A percentile compares a stretch with the other conserved stretches of the same genome.
These are phyloP conservation scores for Cynaeus angustus DNA, from an alignment of 2,888 invertebrate species.

Conservation along the genomic window DNA sequence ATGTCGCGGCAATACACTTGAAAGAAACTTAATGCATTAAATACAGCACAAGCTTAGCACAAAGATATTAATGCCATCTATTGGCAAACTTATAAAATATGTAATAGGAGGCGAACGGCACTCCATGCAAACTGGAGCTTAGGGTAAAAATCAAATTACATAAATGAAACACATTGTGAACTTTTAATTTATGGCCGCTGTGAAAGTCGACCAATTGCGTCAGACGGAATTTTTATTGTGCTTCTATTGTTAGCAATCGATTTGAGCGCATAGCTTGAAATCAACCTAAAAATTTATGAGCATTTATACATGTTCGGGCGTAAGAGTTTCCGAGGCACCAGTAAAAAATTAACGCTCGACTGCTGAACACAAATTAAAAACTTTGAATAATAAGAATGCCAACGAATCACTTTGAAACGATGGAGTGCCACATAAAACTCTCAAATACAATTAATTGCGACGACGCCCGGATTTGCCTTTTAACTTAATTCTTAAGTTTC, in stretches of 20 bases:
- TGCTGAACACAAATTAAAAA: constrained; percentile 67
- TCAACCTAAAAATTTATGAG: constrained; percentile 69
- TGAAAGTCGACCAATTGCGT: constrained; percentile 63
- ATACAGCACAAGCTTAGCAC: constrained; percentile 47
- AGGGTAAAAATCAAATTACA: constrained; percentile 71
- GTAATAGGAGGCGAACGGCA: constrained; percentile 65
- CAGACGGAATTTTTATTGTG: constrained; percentile 58
- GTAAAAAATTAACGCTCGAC: constrained; percentile 65
- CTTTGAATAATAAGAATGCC: constrained; percentile 62
- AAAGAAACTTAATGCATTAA: constrained; percentile 50
- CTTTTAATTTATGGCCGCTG: constrained; percentile 69
- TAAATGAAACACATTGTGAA: constrained; percentile 72
- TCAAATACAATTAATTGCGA: constrained; percentile 53
- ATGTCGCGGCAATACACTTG: constrained; percentile 46
- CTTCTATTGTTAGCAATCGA: constrained; percentile 57
- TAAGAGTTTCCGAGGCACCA: constrained; percentile 58
- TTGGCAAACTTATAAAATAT: constrained; percentile 68
- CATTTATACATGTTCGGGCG: constrained; percentile 64
- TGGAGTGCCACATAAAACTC: constrained; percentile 56
- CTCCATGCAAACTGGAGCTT: constrained; percentile 64
- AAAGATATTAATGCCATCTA: constrained; percentile 67
- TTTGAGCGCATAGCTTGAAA: constrained; percentile 64
- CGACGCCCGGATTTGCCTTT: constrained; percentile 28
- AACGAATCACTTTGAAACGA: constrained; percentile 57
- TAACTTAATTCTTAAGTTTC: constrained; percentile 42